phyloP scores from a whole-genome alignment of 2,888 invertebrate genomes.

The Pseudococcus jackbeardsleyi region DNA sequence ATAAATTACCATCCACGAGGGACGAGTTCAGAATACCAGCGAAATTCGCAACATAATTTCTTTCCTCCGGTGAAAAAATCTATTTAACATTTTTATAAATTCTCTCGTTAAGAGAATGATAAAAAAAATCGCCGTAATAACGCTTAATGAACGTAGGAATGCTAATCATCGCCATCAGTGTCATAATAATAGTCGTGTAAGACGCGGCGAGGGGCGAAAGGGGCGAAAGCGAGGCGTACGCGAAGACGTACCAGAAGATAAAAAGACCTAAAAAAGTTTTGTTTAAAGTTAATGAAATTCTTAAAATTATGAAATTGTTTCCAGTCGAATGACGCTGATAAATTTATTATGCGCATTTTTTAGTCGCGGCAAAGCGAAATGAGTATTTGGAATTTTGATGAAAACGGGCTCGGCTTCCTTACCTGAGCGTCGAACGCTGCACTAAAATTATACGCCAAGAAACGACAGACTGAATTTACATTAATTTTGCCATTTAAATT shows the following conservation, averaged over 20 bases:
- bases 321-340: slow-evolving; percentile 48
- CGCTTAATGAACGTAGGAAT: slow-evolving; percentile 52
- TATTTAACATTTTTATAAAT: slow-evolving; percentile 51
- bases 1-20: not conserved
- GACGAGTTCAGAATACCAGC: not conserved
- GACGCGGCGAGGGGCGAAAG: too few species aligned
- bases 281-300: slow-evolving; percentile 42
- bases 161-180: slow-evolving; percentile 47
- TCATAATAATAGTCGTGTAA: slow-evolving; percentile 5
- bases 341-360: slow-evolving; percentile 54
- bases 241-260: not conserved
- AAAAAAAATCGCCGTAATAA: slow-evolving; percentile 38
- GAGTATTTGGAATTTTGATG: slow-evolving; percentile 51
- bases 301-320: slow-evolving; percentile 52
- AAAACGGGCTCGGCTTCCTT: not conserved
- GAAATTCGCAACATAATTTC: not conserved
- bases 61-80: slow-evolving; percentile 11
- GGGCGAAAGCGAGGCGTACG: not conserved
- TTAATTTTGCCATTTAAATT: slow-evolving; percentile 64
- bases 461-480: slow-evolving; percentile 57
- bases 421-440: not conserved
- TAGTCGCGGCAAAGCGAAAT: slow-evolving; percentile 29
- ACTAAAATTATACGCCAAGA: slow-evolving; percentile 45
- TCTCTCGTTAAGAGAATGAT: slow-evolving; percentile 20
- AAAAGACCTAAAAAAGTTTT: slow-evolving; percentile 28